Evolutionary conservation across 2,888 invertebrate species (phyloP), one percentile per base, ranked within the genome.

Genomic region (Ctena decussata): DNA sequence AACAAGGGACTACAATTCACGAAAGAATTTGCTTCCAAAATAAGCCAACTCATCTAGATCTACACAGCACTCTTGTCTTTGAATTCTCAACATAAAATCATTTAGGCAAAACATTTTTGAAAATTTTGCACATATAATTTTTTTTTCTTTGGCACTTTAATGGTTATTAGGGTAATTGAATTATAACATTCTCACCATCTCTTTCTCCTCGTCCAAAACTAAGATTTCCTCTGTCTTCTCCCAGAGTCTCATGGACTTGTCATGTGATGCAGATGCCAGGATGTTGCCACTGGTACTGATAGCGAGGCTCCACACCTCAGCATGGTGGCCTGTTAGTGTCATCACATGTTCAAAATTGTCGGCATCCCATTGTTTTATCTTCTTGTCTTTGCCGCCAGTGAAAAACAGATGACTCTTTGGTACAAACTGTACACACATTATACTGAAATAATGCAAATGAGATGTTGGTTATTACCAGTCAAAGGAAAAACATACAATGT

Each of bases 291-390:
- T 98, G 0, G 98, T 97, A 91, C 98, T 98, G 57, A 98, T 97
- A 0, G 97, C 96, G 91, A 99, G 95, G 86, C 96, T 96, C 96
- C 97, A 97, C 0, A 98, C 97, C 96, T 98, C 97, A 1, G 98
- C 98, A 89, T 97, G 97, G 95, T 99, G 99, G 1, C 98, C 98
- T 97, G 97, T 90, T n/a, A 95, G 89, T 2, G 95, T 95, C 6
- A 90, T 97, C 86, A 99, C 98, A 96, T 98, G 98, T 87, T 98
- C 97, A 94, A 98, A 99, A 71, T 97, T 97, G 95, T 99, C 99
- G 0, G 97, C 99, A 96, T 99, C 99, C 99, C 99, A 99, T 95
- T 99, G 98, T 95, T 99, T 99, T 1, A 99, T 96, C 94, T 97
- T 98, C 0, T 98, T 98, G 96, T 99, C 99, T 95, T 98, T 99